Base-by-base conservation (phyloP, 2,797 vertebrate genomes). In the Momotus momota region DNA sequence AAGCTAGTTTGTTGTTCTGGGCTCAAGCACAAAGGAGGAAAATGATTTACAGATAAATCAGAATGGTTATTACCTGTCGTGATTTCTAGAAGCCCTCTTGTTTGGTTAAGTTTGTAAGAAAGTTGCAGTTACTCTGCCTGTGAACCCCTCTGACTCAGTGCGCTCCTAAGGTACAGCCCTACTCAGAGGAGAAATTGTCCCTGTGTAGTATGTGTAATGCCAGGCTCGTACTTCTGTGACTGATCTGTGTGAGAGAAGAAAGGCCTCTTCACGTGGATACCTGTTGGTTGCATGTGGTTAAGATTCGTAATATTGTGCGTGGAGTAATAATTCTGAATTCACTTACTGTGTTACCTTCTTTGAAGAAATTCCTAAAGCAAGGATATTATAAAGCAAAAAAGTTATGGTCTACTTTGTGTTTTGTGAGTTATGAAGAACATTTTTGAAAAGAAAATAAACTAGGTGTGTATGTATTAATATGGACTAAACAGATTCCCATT, bases 191-290 rank as follows among this genome's bases (percentile, higher is more conserved):
- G 25, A 22, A 35, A 12, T 16, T 41, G 33, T 40, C 13, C 5
- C 6, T 6, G 3, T 26, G 16, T 22, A 49, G 26, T 38, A 19
- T 1, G 0, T 17, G 38, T 41, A 7, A 26, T 3, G 40, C 26
- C 33, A 43, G 18, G 27, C 23, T 72, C 2, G 3, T 12, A 11
- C 14, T 77, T 29, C 35, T 41, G n/a, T 35, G 18, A 25, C 5
- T 25, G 21, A 29, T 19, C 19, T 48, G 14, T 13, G 7, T 15
- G 27, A 27, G 62, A 29, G 55, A 62, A 23, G 41, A 27, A 38
- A 62, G 45, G n/a, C 57, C 11, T 46, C 45, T 58, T n/a, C 29
- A 11, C 4, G 2, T 8, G 43, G 20, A 6, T 19, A 6, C 6
- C 1, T 48, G 61, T 22, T 54, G 27, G 12, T 22, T 26, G 9